Evolutionary conservation across 2,888 invertebrate species (phyloP), one percentile per base, ranked within the genome.

Genomic region (Tipula lateralis): DNA sequence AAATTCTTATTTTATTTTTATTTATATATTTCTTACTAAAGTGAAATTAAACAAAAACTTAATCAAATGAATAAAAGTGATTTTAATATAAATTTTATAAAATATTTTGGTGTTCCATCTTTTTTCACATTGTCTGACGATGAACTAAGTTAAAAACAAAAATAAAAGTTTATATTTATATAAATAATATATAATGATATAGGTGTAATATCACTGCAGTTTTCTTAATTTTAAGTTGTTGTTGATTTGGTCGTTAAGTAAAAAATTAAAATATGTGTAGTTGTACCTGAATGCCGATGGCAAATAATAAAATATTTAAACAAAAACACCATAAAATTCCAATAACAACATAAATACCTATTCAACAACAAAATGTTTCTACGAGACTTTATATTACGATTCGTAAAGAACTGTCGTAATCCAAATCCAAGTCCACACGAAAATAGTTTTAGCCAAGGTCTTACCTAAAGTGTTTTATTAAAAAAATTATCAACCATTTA

Each of bases 341-440:
- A 66, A 66, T 24, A 7, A 24, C 24, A 50, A 50, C 44, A 66
- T 24, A 24, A 9, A 66, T 9, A 66, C 24, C 6, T n/a, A 39
- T 39, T 3, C 44, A n/a, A 13, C 32, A 50, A 29, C 5, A 82
- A 82, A 82, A 82, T 82, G 82, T 82, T 82, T 82, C 32, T 82
- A 82, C 82, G 82, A 16, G 82, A 82, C 9, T 82, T 30, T 82
- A 82, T 82, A 30, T 82, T 82, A 82, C 82, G 82, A 29, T 82
- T 82, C 16, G 82, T 82, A 6, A 82, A 82, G 32, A 82, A 82
- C 16, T 82, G 82, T 82, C 82, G 82, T 81, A 29, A 29, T 29
- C 81, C 81, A 82, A 32, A 32, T 32, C 30, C 29, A 5, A 82
- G 82, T 82, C 66, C 66, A 66, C 66, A 24, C 24, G 66, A 66